Evolutionary conservation across 2,888 invertebrate genomes (phyloP), one percentile per base, ranked within the genome.

Genomic region (Sturmia bella): DNA sequence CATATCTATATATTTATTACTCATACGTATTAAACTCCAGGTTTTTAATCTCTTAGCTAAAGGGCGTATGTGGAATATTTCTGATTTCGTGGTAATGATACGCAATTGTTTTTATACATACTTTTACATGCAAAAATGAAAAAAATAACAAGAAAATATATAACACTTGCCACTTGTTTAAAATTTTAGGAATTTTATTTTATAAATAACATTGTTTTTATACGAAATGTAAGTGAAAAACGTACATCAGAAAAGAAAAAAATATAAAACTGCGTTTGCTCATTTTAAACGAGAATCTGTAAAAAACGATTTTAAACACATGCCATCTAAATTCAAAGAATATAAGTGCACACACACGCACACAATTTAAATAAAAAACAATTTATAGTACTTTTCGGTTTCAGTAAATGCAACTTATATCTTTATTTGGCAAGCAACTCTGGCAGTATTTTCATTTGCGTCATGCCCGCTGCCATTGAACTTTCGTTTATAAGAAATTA

Each of bases 141-240:
- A 54, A n/a, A 52, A 32, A 52, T 21, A 12, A 41, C 17, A 48
- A 27, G 15, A 27, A 45, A 24, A 24, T 5, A 32, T 4, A 39
- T 0, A 45, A 39, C n/a, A 54, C 17, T 69, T 78, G 70, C 32
- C 24, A 57, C 66, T 72, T 57, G n/a, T n/a, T n/a, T n/a, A n/a
- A 41, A 69, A 57, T 73, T 13, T 3, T 50, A 52, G 50, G 73
- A 81, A 77, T 81, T 77, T 77, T 7, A 32, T 32, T 32, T 68
- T 68, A 68, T 80, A 52, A 54, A 76, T 66, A 66, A 41, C 48
- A 61, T 27, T 80, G 48, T 74, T 52, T 54, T 59, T n/a, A n/a
- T n/a, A n/a, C n/a, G n/a, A n/a, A n/a, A n/a, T n/a, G n/a, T n/a
- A n/a, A n/a, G n/a, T n/a, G n/a, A n/a, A n/a, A n/a, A n/a, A n/a